phyloP scores from a whole-genome alignment of 2,888 invertebrate species.

The Spialia ferax region DNA sequence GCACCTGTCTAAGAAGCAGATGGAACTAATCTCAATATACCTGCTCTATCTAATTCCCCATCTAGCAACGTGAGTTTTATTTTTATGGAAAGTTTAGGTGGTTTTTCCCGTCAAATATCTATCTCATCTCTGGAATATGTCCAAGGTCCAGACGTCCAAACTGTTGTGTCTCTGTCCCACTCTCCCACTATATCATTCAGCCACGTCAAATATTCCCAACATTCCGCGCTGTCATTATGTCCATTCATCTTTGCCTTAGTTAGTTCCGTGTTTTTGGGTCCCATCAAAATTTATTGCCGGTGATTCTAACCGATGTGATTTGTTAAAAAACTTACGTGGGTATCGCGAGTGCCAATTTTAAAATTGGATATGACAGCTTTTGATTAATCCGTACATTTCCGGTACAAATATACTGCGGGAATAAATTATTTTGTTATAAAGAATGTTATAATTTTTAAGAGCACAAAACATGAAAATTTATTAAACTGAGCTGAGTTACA shows the following conservation, averaged over 20 bases:
- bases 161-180: conserved; percentile 16
- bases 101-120: conserved; percentile 25
- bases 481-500: too few relatives aligned
- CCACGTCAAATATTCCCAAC: conserved; percentile 21
- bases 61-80: conserved; percentile 1
- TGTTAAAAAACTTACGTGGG: not conserved
- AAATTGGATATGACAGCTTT: conserved; percentile 12
- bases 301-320: conserved; percentile 5
- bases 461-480: too few relatives aligned
- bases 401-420: not conserved
- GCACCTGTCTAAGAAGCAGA: not conserved
- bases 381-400: conserved; percentile 21
- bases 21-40: not conserved
- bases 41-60: not conserved
- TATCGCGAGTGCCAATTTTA: conserved; percentile 13
- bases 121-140: conserved; percentile 25
- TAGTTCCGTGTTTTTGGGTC: conserved; percentile 26
- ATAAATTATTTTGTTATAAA: too few relatives aligned
- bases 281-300: conserved; percentile 20
- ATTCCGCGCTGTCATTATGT: conserved; percentile 27
- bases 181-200: conserved; percentile 26
- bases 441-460: too few relatives aligned
- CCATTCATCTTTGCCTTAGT: conserved; percentile 34
- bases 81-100: conserved; percentile 24
- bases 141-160: conserved; percentile 20